A percentile compares a stretch with the other conserved stretches of the same genome.
Evolutionary conservation across 1,140 invertebrate species (phyloP).

Genomic region (Homarus americanus): DNA sequence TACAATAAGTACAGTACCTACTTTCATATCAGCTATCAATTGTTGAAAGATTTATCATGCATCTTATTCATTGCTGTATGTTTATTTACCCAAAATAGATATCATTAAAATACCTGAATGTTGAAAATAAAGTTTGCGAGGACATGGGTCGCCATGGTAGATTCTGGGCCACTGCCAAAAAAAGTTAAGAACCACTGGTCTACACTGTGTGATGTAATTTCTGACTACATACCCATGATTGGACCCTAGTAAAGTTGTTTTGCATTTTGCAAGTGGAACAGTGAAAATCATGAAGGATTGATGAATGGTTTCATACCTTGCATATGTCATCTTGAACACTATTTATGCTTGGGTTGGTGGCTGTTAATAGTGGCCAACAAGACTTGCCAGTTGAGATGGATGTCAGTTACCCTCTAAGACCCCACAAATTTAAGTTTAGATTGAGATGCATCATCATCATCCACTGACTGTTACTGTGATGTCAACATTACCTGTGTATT

Average conservation of each 20-base stretch:
- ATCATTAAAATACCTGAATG: too few species aligned
- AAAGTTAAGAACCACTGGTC: too few species aligned
- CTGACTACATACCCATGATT: not conserved
- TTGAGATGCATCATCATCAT: conserved; percentile 56
- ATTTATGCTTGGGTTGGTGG: not conserved
- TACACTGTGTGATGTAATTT: not conserved
- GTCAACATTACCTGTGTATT: conserved; percentile 71
- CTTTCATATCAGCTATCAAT: too few species aligned
- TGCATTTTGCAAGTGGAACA: not conserved
- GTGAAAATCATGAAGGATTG: not conserved
- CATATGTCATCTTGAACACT: not conserved
- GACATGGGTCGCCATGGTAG: too few species aligned
- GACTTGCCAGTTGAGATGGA: not conserved
- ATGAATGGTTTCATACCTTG: not conserved
- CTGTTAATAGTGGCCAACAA: not conserved
- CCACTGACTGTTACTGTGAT: conserved; percentile 71
- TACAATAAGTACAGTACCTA: too few species aligned
- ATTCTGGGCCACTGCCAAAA: too few species aligned
- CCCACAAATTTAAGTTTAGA: conserved; percentile 35
- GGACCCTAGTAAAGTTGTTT: not conserved
- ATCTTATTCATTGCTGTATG: too few species aligned
- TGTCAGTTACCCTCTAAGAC: conserved; percentile 67
- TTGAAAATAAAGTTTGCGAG: too few species aligned
- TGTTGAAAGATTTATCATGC: too few species aligned
- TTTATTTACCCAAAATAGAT: too few species aligned